Base-by-base conservation (phyloP, 2,888 invertebrate species). In the Rhamnusium bicolor region DNA sequence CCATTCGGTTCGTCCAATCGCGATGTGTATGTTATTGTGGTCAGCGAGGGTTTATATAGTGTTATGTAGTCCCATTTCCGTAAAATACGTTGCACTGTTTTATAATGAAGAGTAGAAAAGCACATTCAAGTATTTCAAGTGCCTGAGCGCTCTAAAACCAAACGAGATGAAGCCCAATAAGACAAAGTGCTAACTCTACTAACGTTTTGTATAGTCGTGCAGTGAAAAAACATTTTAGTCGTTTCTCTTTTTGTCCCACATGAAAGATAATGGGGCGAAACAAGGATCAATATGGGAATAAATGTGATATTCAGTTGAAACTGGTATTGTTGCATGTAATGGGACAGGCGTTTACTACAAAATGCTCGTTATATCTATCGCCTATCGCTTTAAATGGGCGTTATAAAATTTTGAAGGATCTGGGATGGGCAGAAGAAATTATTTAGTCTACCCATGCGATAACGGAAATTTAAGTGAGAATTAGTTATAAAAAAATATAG, bases 21-120 rank as follows among this genome's bases (percentile, higher is more conserved):
- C 58, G 65, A 54, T 68, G 65, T 61, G 68, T 67, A 69, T 74
- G 80, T 81, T 81, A 81, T 82, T 81, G 79, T 80, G 82, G 80
- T 79, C 82, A 82, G 79, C 80, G 80, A 80, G 75, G 79, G 80
- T 82, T 83, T 83, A 83, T 84, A 84, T 84, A 85, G 80, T 84
- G 84, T 85, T 85, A 85, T 84, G 84, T 84, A 80, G 81, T 80
- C 83, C 83, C 84, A 83, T 85, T 84, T 82, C 79, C 81, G 72
- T 85, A 81, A 85, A 85, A 85, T 84, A 85, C 83, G 81, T 77
- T 79, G 80, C 80, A 80, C 80, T 81, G 83, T 85, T 86, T 85
- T 86, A 85, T 85, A 86, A 86, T 86, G 85, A 85, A 85, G 85
- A 85, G 85, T 84, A 82, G 84, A 85, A 84, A 85, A 81, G 84